phyloP scores from a whole-genome alignment of 2,113 vertebrate species.

The Atractosteus spatula region DNA sequence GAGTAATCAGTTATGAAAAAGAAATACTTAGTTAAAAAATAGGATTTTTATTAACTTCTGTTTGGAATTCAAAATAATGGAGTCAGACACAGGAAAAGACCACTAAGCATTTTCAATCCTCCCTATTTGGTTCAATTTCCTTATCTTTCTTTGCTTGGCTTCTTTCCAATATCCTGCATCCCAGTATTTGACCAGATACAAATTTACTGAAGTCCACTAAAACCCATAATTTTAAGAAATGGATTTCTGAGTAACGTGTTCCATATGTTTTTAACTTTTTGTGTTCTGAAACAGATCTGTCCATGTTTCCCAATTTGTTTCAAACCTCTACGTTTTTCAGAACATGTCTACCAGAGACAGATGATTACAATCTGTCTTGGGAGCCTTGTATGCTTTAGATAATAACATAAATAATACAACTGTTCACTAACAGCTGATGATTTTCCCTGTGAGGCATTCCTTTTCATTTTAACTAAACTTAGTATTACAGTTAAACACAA shows the following conservation, averaged over 20 bases:
- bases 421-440: neutral
- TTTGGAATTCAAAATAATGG: constrained; percentile 55
- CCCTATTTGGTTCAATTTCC: constrained; percentile 56
- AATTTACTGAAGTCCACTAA: constrained; percentile 39
- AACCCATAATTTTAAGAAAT: constrained; percentile 38
- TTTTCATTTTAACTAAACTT: neutral
- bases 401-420: neutral
- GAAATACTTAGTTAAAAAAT: no score
- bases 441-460: neutral
- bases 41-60: constrained; percentile 27
- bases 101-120: constrained; percentile 28
- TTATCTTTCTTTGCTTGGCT: constrained; percentile 57
- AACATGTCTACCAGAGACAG: neutral
- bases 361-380: neutral
- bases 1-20: no score
- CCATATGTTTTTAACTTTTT: constrained; percentile 52
- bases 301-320: constrained; percentile 25
- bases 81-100: constrained; percentile 52
- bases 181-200: constrained; percentile 13
- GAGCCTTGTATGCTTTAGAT: constrained; percentile 14
- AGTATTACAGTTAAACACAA: neutral
- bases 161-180: constrained; percentile 54
- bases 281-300: constrained; percentile 39
- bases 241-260: constrained; percentile 51
- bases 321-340: constrained; percentile 26